Evolutionary conservation across 2,888 invertebrate genomes (phyloP).

Genomic region (Arrhopalites spinosus): DNA sequence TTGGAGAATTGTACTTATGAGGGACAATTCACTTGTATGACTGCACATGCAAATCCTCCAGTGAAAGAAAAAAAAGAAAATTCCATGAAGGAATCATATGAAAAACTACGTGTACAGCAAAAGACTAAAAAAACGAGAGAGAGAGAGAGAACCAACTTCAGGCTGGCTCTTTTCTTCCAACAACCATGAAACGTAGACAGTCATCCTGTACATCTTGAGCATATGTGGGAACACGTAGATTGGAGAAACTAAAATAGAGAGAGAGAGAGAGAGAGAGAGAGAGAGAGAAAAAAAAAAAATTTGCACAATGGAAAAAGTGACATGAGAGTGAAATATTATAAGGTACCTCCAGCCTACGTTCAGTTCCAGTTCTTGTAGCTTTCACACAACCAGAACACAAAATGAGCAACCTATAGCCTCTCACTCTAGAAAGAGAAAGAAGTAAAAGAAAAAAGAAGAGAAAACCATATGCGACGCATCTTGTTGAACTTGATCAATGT

Average conservation of each 20-base stretch:
- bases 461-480: conserved; percentile 31
- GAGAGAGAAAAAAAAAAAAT: conserved; percentile 15
- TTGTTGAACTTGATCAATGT: conserved; percentile 35
- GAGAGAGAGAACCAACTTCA: background rate
- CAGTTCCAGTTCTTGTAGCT: background rate
- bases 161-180: background rate
- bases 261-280: background rate
- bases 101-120: background rate
- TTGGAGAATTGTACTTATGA: conserved; percentile 11
- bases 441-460: background rate
- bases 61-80: background rate
- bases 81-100: background rate
- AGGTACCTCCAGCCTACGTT: too few species aligned
- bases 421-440: background rate
- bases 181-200: conserved; percentile 12
- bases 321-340: conserved; percentile 33
- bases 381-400: background rate
- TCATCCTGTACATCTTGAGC: conserved; percentile 14
- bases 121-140: background rate
- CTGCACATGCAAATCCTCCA: background rate
- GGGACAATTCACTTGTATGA: conserved; percentile 22
- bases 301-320: conserved; percentile 32
- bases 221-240: background rate
- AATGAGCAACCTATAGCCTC: background rate
- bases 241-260: background rate